Evolutionary conservation across 2,113 vertebrate species (phyloP).

Genomic region (Saccopteryx bilineata): DNA sequence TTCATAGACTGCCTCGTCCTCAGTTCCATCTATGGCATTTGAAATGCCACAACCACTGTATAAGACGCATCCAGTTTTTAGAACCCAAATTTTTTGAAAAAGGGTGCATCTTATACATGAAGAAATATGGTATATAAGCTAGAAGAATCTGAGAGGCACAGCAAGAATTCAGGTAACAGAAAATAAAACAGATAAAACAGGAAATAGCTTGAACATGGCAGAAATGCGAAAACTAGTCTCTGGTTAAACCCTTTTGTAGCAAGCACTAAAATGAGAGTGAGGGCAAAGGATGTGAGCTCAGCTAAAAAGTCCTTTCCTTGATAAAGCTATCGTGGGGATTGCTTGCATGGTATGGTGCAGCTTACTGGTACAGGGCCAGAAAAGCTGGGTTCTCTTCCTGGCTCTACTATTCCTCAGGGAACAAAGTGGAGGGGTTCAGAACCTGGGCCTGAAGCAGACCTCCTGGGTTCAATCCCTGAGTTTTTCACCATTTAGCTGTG

Average conservation of each 20-base stretch:
- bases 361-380: neutral
- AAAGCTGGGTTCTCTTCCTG: neutral
- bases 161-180: slow-evolving; percentile 18
- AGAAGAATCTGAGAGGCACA: neutral
- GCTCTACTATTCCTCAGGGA: neutral
- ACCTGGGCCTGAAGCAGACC: neutral
- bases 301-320: neutral
- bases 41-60: too few species aligned
- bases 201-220: slow-evolving; percentile 34
- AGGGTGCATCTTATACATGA: too few species aligned
- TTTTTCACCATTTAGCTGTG: neutral
- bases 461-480: neutral
- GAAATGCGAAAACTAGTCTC: neutral
- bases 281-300: neutral
- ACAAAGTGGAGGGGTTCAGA: neutral
- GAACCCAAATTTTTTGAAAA: too few species aligned
- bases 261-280: neutral
- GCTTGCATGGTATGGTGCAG: neutral
- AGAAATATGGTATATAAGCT: neutral
- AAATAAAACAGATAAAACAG: slow-evolving; percentile 24
- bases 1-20: too few species aligned
- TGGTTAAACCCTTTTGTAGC: neutral
- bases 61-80: too few species aligned
- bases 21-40: too few species aligned
- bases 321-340: neutral